Evolutionary conservation across 2,113 vertebrate genomes (phyloP), one percentile per base, ranked within the genome.

Genomic region (Urocitellus parryii): DNA sequence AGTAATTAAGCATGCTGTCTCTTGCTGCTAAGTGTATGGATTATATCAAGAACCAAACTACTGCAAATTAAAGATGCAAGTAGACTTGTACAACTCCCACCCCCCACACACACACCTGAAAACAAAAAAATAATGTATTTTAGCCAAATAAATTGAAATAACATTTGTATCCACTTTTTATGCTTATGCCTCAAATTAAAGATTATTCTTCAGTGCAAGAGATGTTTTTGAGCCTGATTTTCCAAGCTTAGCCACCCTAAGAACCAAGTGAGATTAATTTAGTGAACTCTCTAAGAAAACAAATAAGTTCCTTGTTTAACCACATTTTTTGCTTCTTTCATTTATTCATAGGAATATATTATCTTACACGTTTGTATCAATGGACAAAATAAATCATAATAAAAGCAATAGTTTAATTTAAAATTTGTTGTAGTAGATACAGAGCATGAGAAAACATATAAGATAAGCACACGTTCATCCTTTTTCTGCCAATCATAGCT

Each of bases 1-100:
- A 95, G 84, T 82, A 98, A 97, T 91, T 96, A 97, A 73, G 88
- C 73, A 78, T 65, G 84, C 92, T 74, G 5, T 51, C 77, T 85
- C 56, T 42, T 95, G 73, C 74, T 93, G 94, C 90, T 89, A 74
- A 92, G 51, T n/a, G 48, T 65, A 88, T 65, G 87, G 88, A 95
- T 96, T 90, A 80, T 58, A 68, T 32, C 76, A 65, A 51, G 51
- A 85, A 74, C 88, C 25, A 88, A 89, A 45, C 24, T 63, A 25
- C 79, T 74, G 70, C 76, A 95, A 96, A 97, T 96, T 93, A 79
- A 97, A 96, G 73, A 48, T 70, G 73, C 79, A 67, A 53, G 34
- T 37, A 92, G 70, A 90, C 29, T 37, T 32, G 37, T 83, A 90
- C 90, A 95, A 65, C 20, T 12, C 63, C 2, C 14, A 34, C 20